Conservation (phyloP, 2,113 vertebrate species). For the Nerophis ophidion region DNA sequence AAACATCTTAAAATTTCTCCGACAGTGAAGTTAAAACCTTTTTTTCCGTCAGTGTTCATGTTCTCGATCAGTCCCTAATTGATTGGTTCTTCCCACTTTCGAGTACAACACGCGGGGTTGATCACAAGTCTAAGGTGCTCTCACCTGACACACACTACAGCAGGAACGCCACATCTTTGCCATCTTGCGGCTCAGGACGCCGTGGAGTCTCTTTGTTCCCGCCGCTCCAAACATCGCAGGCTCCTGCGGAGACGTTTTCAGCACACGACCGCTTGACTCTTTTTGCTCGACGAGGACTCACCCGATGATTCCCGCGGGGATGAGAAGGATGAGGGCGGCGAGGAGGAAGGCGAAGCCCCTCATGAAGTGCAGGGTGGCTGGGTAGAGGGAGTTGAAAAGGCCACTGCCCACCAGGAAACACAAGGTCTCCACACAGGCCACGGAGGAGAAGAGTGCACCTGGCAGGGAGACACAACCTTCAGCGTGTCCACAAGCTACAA, state of each 20-base stretch:
- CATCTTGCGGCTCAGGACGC: constrained; percentile 33
- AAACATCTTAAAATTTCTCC: neutral
- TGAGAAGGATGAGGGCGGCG: constrained; percentile 78
- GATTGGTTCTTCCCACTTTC: constrained; percentile 13
- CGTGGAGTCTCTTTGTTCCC: constrained; percentile 36
- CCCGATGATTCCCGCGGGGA: constrained; percentile 84
- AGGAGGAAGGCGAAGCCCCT: constrained; percentile 91
- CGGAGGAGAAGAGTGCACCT: constrained; percentile 88
- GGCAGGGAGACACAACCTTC: constrained; percentile 11
- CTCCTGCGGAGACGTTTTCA: constrained; percentile 53
- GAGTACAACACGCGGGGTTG: neutral
- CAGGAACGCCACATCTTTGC: constrained; percentile 2
- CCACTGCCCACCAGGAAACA: constrained; percentile 77
- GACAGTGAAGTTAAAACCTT: neutral
- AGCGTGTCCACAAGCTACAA: no score
- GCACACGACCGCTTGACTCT: neutral
- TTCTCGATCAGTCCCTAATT: constrained; percentile 3
- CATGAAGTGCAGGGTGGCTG: constrained; percentile 84
- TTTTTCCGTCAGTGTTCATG: neutral
- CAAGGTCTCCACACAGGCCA: constrained; percentile 83
- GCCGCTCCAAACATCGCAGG: constrained; percentile 64
- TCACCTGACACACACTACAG: neutral
- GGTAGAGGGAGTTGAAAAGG: constrained; percentile 87
- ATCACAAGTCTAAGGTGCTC: constrained; percentile 7
- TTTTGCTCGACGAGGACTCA: constrained; percentile 54